A percentile compares a stretch with the other conserved stretches of the same genome.
Conservation (phyloP, 2,888 invertebrate genomes). For the Sminthurinus aureus region DNA sequence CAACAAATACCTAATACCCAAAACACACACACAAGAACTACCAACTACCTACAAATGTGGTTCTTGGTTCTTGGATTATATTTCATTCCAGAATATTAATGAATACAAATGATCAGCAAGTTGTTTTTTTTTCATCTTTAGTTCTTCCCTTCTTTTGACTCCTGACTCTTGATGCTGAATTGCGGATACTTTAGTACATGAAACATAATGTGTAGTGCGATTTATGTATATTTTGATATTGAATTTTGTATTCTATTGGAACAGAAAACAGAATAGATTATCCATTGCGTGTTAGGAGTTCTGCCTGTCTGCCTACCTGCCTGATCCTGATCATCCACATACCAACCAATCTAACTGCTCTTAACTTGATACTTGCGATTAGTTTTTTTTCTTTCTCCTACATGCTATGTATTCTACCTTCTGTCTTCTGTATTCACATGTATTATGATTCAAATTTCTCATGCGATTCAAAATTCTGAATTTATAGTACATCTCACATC, state of each 20-base stretch:
- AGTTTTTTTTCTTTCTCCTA: too few relatives aligned
- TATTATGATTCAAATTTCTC: too few relatives aligned
- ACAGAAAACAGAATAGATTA: not conserved
- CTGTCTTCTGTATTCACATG: too few relatives aligned
- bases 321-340: not conserved
- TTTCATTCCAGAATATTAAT: conserved; percentile 40
- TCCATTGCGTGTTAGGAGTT: not conserved
- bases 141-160: not conserved
- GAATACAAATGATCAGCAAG: conserved; percentile 27
- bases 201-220: too few relatives aligned
- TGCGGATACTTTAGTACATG: not conserved
- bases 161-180: not conserved
- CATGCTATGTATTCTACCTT: too few relatives aligned
- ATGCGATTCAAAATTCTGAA: too few relatives aligned
- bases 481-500: too few relatives aligned
- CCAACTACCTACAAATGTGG: not conserved
- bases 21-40: not conserved
- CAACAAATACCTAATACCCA: too few relatives aligned
- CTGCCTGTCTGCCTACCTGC: not conserved
- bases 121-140: not conserved
- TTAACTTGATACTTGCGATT: too few relatives aligned
- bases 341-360: too few relatives aligned
- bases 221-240: too few relatives aligned
- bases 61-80: conserved; percentile 24
- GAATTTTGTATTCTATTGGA: too few relatives aligned